phyloP scores from a whole-genome alignment of 1,140 invertebrate genomes.

The Dendrolimus punctatus region DNA sequence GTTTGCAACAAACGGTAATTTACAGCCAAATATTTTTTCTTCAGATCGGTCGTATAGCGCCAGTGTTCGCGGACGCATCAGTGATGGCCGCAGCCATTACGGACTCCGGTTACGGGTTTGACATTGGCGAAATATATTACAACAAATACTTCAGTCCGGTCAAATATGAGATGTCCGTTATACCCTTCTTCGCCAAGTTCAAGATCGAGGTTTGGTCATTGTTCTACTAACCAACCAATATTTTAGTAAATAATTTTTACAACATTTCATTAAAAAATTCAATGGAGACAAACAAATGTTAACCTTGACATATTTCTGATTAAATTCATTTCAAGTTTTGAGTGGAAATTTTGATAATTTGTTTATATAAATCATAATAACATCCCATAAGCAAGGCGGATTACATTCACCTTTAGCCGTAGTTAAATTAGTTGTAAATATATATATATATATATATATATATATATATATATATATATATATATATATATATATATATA shows the following conservation, averaged over 20 bases:
- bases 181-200: slow-evolving; percentile 86
- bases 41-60: slow-evolving; percentile 88
- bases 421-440: too few relatives aligned
- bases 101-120: slow-evolving; percentile 87
- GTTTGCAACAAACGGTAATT: too few relatives aligned
- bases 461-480: too few relatives aligned
- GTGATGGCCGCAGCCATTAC: slow-evolving; percentile 87
- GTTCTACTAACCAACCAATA: neutral
- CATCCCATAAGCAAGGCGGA: too few relatives aligned
- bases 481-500: too few relatives aligned
- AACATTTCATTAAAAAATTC: neutral
- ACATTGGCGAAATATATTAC: slow-evolving; percentile 89
- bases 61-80: slow-evolving; percentile 93
- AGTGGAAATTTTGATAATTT: too few relatives aligned
- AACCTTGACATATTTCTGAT: too few relatives aligned
- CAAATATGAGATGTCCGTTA: slow-evolving; percentile 85
- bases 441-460: too few relatives aligned
- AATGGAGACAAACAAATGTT: too few relatives aligned
- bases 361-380: too few relatives aligned
- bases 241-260: neutral
- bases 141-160: slow-evolving; percentile 95
- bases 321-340: too few relatives aligned
- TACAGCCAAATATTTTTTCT: neutral
- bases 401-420: too few relatives aligned
- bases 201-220: slow-evolving; percentile 66